Conservation (phyloP, 2,797 vertebrate genomes). For the Sandelia bainsii region DNA sequence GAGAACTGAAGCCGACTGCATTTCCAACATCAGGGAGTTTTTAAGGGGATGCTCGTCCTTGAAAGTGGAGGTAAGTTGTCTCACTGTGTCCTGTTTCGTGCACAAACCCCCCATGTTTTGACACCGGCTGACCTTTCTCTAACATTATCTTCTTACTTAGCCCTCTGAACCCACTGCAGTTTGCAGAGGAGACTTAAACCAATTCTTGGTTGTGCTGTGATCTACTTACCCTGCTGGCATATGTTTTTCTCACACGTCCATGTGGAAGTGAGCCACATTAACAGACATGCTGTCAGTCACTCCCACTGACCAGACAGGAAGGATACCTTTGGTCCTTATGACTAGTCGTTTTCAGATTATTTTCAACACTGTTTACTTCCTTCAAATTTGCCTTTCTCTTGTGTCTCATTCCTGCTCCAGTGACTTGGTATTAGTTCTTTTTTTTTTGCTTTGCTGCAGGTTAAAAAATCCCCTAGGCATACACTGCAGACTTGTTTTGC, state of each 20-base stretch:
- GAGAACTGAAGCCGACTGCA: constrained; percentile 90
- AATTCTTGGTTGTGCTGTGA: constrained; percentile 51
- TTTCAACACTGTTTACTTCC: constrained; percentile 32
- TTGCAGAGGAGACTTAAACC: constrained; percentile 26
- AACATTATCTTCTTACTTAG: constrained; percentile 18
- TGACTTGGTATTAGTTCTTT: not conserved
- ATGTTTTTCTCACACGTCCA: constrained; percentile 51
- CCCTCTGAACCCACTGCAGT: constrained; percentile 26
- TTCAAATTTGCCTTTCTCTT: constrained; percentile 2
- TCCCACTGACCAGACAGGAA: constrained; percentile 35
- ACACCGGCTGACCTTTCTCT: constrained; percentile 24
- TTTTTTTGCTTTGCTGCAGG: not conserved
- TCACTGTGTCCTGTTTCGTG: constrained; percentile 19
- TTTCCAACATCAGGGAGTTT: constrained; percentile 93
- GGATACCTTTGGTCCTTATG: constrained; percentile 4
- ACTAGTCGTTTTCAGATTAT: constrained; percentile 26
- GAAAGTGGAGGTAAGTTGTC: constrained; percentile 93
- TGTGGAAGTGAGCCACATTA: constrained; percentile 53
- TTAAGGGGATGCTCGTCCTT: constrained; percentile 90
- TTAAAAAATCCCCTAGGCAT: not conserved
- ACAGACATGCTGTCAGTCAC: constrained; percentile 59
- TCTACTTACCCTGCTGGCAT: constrained; percentile 45
- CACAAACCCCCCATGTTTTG: not conserved
- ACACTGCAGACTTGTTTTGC: not conserved
- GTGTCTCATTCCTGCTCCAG: constrained; percentile 1